phyloP scores from a whole-genome alignment of 2,888 invertebrate genomes.

The Tenthredo livida region DNA sequence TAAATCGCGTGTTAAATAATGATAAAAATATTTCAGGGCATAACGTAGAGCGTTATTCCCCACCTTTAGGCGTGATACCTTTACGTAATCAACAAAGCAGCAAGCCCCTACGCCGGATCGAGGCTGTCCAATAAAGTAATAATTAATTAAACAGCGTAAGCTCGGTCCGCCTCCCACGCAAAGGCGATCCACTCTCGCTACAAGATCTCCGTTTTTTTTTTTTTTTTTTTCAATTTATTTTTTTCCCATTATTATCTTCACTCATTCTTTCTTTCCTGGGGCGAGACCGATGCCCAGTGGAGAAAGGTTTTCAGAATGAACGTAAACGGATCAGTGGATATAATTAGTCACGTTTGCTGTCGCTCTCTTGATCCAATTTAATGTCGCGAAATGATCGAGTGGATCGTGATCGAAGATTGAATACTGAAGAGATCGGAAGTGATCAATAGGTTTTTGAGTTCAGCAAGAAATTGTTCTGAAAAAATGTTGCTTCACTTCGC shows the following conservation, averaged over 20 bases:
- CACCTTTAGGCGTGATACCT: background rate
- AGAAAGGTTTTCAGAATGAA: background rate
- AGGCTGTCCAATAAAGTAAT: constrained; percentile 23
- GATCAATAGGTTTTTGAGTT: background rate
- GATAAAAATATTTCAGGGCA: background rate
- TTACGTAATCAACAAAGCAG: constrained; percentile 15
- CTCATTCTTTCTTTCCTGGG: background rate
- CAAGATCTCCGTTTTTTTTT: constrained; percentile 12
- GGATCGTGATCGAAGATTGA: background rate
- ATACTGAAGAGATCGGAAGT: background rate
- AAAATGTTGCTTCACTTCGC: background rate
- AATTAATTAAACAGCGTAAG: background rate
- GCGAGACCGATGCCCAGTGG: background rate
- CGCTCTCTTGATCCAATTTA: background rate
- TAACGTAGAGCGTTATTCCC: background rate
- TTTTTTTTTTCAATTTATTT: background rate
- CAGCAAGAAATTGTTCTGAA: background rate
- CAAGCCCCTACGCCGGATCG: background rate
- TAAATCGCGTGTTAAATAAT: constrained; percentile 20
- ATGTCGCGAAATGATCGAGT: background rate
- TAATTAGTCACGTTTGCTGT: background rate
- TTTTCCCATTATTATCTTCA: background rate
- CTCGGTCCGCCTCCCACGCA: background rate
- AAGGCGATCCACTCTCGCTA: background rate
- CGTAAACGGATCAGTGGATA: background rate